Evolutionary conservation across 53 echinoderm and acorn worm genomes (phyloP), one percentile per base, ranked within the genome.

Genomic region (Temnopleurus reevesii): DNA sequence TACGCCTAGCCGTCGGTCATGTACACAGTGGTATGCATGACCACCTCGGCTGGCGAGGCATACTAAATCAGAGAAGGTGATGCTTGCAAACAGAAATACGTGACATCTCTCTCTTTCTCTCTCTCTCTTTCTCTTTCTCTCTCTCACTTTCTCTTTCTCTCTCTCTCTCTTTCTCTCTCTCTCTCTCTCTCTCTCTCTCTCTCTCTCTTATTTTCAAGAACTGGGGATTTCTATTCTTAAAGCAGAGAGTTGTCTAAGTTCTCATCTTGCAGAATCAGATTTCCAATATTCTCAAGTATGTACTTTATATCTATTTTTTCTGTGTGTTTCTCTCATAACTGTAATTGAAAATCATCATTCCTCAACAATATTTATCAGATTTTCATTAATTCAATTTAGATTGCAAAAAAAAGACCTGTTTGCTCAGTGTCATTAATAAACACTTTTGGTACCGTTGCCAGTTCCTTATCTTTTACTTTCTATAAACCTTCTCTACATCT

Each of bases 21-120:
- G 86, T 61, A 85, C 61, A 85, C 86, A 85, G 8, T 15, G 45
- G 86, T 41, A 85, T 60, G 86, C 60, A 59, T 85, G 86, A 60
- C 61, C 86, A 46, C 43, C 86, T 60, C 59, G 17, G 55, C 81
- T 49, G 28, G 26, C 51, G 18, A 1, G 27, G 53, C 36, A 51
- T 56, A 26, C 83, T 55, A 83, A 83, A 55, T 83, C 35, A 28
- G 83, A 31, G 29, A 47, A 71, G 71, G 41, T 7, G 41, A 49
- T 13, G 59, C 53, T 1, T 26, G 79, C 28, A 79, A 28, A 28
- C 12, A 28, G 29, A 79, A 28, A 49, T n/a, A n/a, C n/a, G n/a
- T n/a, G n/a, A n/a, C n/a, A n/a, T 41, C 9, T 41, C 41, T 41
- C 21, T 44, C n/a, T 49, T 15, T 76, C 49, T 79, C 49, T 79